Base-by-base conservation (phyloP, 2,113 vertebrate species). In the Pseudonaja textilis region DNA sequence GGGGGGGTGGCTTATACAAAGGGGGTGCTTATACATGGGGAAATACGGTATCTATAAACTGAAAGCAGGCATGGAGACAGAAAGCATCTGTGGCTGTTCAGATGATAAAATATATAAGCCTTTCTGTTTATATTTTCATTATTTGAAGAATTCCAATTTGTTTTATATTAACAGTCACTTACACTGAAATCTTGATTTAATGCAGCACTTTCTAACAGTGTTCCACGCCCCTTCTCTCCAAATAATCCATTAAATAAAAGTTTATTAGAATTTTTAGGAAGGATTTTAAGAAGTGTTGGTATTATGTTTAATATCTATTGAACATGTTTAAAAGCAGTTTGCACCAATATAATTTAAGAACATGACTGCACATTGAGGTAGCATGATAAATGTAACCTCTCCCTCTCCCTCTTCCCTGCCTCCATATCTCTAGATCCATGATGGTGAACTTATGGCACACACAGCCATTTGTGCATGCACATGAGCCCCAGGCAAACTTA, bases 271-370 rank as follows among this genome's bases (percentile, higher is more conserved):
- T 92, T 92, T 42, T 87, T 89, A 81, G 61, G 50, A 52, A 90
- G 11, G 59, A 57, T 85, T 69, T 29, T 42, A 89, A n/a, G 91
- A 93, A 59, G 87, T 86, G 92, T 39, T 55, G 95, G 54, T 50
- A 93, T 85, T 55, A 92, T 94, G 6, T 91, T 95, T 50, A 47
- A 14, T 93, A 90, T 94, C 86, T 90, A 57, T 91, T 90, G 18
- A 64, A 4, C 57, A 3, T 93, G 93, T 93, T 95, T 89, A 52
- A 12, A 0, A 54, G 55, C 52, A 91, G 92, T 50, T 91, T 92
- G 87, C 57, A 95, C 1, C 87, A 0, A 90, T 95, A 97, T 96
- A 97, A 95, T 94, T 91, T 95, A 90, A 91, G 94, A 94, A 91
- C 25, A 50, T 56, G 93, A 93, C 91, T 95, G 86, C 94, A 56